phyloP scores from a whole-genome alignment of 2,113 vertebrate genomes.

The Rhinolophus sinicus region DNA sequence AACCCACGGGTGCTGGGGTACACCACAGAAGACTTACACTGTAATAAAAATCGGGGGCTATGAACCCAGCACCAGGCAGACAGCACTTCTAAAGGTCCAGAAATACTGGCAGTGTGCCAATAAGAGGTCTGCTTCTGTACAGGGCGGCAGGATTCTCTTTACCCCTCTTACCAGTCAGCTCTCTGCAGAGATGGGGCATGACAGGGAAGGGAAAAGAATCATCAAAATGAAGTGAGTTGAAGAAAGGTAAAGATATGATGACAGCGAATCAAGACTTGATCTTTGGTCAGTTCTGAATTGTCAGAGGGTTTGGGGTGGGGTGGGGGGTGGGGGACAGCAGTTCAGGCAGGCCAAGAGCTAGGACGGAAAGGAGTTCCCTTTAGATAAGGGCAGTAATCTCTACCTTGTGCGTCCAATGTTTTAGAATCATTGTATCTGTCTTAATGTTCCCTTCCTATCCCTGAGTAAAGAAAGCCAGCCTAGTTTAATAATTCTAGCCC shows the following conservation, averaged over 20 bases:
- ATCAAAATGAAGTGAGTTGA: slow-evolving; percentile 32
- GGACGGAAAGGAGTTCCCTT: not conserved
- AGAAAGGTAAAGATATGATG: not conserved
- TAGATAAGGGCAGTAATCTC: not conserved
- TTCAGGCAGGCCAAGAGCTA: not conserved
- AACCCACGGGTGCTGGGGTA: not conserved
- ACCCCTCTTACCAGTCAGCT: not conserved
- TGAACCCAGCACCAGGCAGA: not conserved
- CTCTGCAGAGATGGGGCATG: not conserved
- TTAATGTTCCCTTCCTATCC: not conserved
- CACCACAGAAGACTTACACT: not conserved
- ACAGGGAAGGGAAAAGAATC: not conserved
- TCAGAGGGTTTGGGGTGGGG: not conserved
- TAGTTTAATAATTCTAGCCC: slow-evolving; percentile 16
- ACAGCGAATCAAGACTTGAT: not conserved
- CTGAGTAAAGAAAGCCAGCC: not conserved
- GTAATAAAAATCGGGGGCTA: not conserved
- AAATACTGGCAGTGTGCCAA: not conserved
- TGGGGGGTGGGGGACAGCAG: too few species aligned
- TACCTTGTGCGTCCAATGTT: not conserved
- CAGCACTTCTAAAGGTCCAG: not conserved
- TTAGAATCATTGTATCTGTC: not conserved
- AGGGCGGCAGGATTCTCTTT: not conserved
- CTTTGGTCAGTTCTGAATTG: not conserved
- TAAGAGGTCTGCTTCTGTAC: not conserved